These are phyloP conservation scores for Ascaphus truei DNA, from an alignment of 2,113 vertebrate genomes.

Conservation along the genomic window DNA sequence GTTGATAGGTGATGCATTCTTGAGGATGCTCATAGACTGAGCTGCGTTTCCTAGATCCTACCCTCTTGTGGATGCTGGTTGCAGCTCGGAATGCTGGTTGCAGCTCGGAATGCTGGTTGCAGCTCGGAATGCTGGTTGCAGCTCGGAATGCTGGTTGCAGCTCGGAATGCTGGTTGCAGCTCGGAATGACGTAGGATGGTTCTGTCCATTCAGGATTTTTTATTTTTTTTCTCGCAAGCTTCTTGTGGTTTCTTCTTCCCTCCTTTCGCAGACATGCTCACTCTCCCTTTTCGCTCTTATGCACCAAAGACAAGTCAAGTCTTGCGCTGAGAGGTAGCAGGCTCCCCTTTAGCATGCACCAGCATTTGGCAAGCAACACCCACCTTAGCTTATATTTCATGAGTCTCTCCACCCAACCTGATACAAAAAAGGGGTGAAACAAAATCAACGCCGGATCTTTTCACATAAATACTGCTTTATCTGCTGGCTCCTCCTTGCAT, in stretches of 20 bases:
- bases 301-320: slow-evolving; percentile 9
- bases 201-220: slow-evolving; percentile 76
- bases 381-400: slow-evolving; percentile 13
- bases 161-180: slow-evolving; percentile 68
- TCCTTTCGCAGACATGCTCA: slow-evolving; percentile 45
- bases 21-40: slow-evolving; percentile 50
- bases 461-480: slow-evolving; percentile 31
- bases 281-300: slow-evolving; percentile 39
- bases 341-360: slow-evolving; percentile 1
- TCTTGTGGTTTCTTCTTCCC: slow-evolving; percentile 48
- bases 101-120: slow-evolving; percentile 69
- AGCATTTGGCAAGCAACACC: background rate
- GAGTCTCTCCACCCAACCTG: background rate
- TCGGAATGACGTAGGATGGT: slow-evolving; percentile 70
- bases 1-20: slow-evolving; percentile 6
- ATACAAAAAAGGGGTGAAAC: slow-evolving; percentile 1
- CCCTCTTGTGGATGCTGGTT: slow-evolving; percentile 65
- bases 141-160: slow-evolving; percentile 69
- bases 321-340: background rate
- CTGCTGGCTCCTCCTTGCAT: slow-evolving; percentile 4
- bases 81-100: slow-evolving; percentile 70
- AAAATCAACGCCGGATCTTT: slow-evolving; percentile 17
- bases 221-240: slow-evolving; percentile 54
- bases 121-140: slow-evolving; percentile 67
- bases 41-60: slow-evolving; percentile 50